Base-by-base conservation (phyloP, 2,888 invertebrate species). In the Netelia virgata region DNA sequence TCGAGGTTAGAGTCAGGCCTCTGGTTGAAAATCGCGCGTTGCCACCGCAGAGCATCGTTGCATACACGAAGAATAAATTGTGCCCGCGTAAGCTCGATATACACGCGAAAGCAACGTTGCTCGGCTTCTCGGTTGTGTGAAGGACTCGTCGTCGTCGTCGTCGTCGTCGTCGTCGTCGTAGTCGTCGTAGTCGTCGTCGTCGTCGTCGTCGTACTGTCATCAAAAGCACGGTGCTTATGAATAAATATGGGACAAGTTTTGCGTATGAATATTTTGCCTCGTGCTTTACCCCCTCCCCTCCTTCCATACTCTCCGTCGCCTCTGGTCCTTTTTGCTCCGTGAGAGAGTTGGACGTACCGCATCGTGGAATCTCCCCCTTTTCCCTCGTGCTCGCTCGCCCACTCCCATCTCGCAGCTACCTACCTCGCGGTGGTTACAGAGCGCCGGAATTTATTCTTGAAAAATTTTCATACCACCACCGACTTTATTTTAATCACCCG, bases 211-310 rank as follows among this genome's bases (percentile, higher is more conserved):
- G 88, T 86, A 87, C 90, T 88, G 89, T 88, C 89, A 89, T 89
- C 89, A 90, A 89, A 89, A 89, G 89, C 88, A 87, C 87, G 86
- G 80, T 16, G 86, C 88, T 90, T 90, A 90, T 89, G 90, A 90
- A 89, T 90, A 90, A 90, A 89, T 89, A 90, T 88, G 89, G 89
- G 86, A 88, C 88, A 89, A 90, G 88, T 90, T 90, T 89, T 84
- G 88, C 87, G 90, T 88, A 90, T 89, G 89, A 89, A 90, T 89
- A 89, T 90, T 89, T 89, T 87, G 86, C 83, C 57, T 66, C 57
- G 78, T 73, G 78, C 86, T 86, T 82, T 69, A 36, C 36, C 6
- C 36, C 36, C 23, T 2, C 23, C 36, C 36, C 36, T 6, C 36
- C 36, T 6, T 36, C 36, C 36, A 36, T 6, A 36, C 36, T 36